phyloP scores from a whole-genome alignment of 2,113 vertebrate species.

The Phainopepla nitens region DNA sequence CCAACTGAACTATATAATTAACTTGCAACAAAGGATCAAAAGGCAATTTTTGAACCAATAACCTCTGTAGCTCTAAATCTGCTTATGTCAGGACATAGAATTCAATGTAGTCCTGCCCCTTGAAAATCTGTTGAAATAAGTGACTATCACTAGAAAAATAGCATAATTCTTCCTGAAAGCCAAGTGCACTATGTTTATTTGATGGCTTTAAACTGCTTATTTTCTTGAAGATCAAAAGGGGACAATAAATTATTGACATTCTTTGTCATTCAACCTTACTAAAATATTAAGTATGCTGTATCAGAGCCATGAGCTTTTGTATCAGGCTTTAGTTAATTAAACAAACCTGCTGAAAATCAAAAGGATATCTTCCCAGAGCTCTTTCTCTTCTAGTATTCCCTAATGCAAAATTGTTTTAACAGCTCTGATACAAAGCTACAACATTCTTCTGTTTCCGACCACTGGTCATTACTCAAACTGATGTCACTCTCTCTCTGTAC shows the following conservation, averaged over 20 bases:
- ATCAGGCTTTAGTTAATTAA: conserved; percentile 23
- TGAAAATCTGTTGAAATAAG: conserved; percentile 4
- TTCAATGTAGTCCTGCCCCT: neutral
- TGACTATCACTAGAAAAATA: neutral
- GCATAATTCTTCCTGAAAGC: conserved; percentile 12
- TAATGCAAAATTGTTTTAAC: neutral
- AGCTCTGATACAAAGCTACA: neutral
- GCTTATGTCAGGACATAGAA: neutral
- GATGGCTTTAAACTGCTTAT: neutral
- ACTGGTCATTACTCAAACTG: neutral
- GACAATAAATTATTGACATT: neutral
- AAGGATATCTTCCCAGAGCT: neutral
- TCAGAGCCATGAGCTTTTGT: neutral
- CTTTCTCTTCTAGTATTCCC: neutral
- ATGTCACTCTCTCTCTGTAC: neutral
- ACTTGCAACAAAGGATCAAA: neutral
- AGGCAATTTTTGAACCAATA: neutral
- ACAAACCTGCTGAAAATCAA: neutral
- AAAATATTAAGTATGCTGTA: neutral
- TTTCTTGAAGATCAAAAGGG: conserved; percentile 18
- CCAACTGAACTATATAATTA: neutral
- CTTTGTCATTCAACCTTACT: neutral
- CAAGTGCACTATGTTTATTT: neutral
- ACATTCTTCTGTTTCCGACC: neutral
- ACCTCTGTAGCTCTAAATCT: neutral